Conservation (phyloP, 2,888 invertebrate genomes). For the Sceliomorpha sp. region DNA sequence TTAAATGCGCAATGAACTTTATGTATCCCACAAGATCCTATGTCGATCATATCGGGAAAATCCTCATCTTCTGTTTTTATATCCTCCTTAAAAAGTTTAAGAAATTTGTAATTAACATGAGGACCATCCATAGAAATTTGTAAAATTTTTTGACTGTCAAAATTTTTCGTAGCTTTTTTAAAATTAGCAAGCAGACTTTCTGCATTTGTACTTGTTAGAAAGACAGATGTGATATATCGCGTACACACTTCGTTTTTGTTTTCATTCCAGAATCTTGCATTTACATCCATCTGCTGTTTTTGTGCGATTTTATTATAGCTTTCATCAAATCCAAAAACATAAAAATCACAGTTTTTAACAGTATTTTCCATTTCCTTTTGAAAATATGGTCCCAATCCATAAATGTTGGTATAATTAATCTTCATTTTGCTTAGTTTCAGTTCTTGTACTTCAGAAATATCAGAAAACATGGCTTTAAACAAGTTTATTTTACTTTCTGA, state of each 20-base stretch:
- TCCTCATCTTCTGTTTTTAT: too few relatives aligned
- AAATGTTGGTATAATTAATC: slow-evolving; percentile 48
- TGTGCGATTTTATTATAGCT: slow-evolving; percentile 56
- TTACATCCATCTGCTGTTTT: slow-evolving; percentile 62
- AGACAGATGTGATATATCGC: slow-evolving; percentile 59
- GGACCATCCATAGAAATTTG: slow-evolving; percentile 55
- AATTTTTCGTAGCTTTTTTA: slow-evolving; percentile 8
- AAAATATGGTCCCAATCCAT: slow-evolving; percentile 56
- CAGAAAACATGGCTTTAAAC: slow-evolving; percentile 47
- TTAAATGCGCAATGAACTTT: slow-evolving; percentile 64
- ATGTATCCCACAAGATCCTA: slow-evolving; percentile 65
- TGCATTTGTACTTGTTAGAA: slow-evolving; percentile 50
- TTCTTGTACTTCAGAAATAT: slow-evolving; percentile 47
- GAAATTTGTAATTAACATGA: slow-evolving; percentile 46
- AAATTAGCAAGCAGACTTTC: slow-evolving; percentile 52
- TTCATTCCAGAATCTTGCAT: slow-evolving; percentile 59
- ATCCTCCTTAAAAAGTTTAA: slow-evolving; percentile 10
- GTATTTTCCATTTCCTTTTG: slow-evolving; percentile 28
- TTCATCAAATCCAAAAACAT: slow-evolving; percentile 57
- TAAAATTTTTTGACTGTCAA: slow-evolving; percentile 37
- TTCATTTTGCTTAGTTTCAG: slow-evolving; percentile 52
- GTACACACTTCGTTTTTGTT: slow-evolving; percentile 51
- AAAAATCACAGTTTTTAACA: slow-evolving; percentile 33
- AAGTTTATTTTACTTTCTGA: slow-evolving; percentile 30
- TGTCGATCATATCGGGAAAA: too few relatives aligned